A percentile compares a stretch with the other conserved stretches of the same genome.
Conservation (phyloP, 2,113 vertebrate species). For the Boleophthalmus pectinirostris region DNA sequence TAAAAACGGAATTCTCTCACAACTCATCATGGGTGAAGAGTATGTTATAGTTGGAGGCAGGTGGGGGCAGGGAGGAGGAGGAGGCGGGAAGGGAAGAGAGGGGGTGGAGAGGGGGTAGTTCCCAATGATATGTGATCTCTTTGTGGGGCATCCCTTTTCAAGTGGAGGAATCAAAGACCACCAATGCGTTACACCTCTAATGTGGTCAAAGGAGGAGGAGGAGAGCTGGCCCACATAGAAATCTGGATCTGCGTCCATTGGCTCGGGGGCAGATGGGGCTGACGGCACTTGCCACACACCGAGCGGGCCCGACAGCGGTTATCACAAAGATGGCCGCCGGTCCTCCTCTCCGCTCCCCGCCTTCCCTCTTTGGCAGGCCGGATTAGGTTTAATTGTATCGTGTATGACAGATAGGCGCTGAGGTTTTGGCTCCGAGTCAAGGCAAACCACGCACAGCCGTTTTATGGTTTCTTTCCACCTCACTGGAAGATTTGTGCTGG, state of each 20-base stretch:
- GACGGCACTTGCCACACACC: constrained; percentile 70
- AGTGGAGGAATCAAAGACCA: constrained; percentile 64
- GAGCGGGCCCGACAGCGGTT: constrained; percentile 47
- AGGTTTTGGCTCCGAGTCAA: constrained; percentile 68
- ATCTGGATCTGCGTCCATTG: constrained; percentile 51
- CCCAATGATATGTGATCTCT: constrained; percentile 55
- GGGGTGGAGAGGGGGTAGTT: constrained; percentile 27
- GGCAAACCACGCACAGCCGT: constrained; percentile 59
- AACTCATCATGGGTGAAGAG: constrained; percentile 51
- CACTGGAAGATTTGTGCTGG: constrained; percentile 61
- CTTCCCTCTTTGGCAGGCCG: constrained; percentile 52
- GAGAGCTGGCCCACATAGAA: constrained; percentile 42
- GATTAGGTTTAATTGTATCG: constrained; percentile 71
- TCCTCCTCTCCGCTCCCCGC: constrained; percentile 6
- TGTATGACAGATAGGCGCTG: constrained; percentile 68
- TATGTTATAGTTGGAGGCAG: constrained; percentile 49
- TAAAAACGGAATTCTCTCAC: constrained; percentile 30
- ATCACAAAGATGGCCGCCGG: constrained; percentile 46
- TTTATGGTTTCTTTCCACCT: constrained; percentile 70
- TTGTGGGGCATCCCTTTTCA: constrained; percentile 60
- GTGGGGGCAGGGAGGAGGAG: constrained; percentile 28
- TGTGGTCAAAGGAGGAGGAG: constrained; percentile 49
- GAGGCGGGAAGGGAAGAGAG: constrained; percentile 33
- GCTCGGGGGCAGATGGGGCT: constrained; percentile 42
- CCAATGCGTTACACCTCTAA: constrained; percentile 62